Percentiles rank a stretch among this genome's conserved stretches.
phyloP scores from a whole-genome alignment of 2,113 vertebrate species.

The Ammodytes dubius region DNA sequence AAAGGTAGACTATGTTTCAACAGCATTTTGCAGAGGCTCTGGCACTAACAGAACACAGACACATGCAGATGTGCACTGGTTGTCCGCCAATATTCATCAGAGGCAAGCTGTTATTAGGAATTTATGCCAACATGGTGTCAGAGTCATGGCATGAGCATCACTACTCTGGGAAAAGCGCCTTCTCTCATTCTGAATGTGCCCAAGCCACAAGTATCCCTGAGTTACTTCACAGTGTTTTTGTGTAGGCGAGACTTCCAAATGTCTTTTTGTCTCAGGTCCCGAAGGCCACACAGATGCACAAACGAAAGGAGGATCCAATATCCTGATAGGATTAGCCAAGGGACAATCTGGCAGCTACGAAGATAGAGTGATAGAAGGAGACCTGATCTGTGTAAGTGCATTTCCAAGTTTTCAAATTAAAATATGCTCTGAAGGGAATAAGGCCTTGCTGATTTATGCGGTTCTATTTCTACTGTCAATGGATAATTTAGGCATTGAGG shows the following conservation, averaged over 20 bases:
- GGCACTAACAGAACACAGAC: conserved; percentile 28
- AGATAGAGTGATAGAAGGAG: conserved; percentile 40
- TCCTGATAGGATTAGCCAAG: conserved; percentile 50
- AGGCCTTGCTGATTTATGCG: conserved; percentile 5
- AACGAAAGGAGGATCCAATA: conserved; percentile 49
- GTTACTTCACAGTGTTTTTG: conserved; percentile 71
- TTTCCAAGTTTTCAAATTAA: conserved; percentile 63
- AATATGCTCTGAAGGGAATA: conserved; percentile 28
- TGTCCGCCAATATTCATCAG: conserved; percentile 42
- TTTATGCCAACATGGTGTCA: conserved; percentile 46
- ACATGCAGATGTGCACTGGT: conserved; percentile 25
- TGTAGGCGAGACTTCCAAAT: conserved; percentile 48
- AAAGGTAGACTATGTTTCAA: conserved; percentile 31
- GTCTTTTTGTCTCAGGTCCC: conserved; percentile 49
- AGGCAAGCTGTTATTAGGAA: conserved; percentile 40
- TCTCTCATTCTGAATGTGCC: conserved; percentile 44
- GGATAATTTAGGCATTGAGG: conserved; percentile 26
- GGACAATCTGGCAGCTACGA: conserved; percentile 58
- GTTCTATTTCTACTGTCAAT: conserved; percentile 5
- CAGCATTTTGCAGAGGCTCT: conserved; percentile 35
- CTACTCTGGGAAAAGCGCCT: conserved; percentile 34
- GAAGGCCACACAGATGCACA: conserved; percentile 51
- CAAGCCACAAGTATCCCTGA: conserved; percentile 63
- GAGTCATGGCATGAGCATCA: conserved; percentile 38
- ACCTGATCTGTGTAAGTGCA: conserved; percentile 55